Base-by-base conservation (phyloP, 2,113 vertebrate genomes). In the Ariopsis seemanni region DNA sequence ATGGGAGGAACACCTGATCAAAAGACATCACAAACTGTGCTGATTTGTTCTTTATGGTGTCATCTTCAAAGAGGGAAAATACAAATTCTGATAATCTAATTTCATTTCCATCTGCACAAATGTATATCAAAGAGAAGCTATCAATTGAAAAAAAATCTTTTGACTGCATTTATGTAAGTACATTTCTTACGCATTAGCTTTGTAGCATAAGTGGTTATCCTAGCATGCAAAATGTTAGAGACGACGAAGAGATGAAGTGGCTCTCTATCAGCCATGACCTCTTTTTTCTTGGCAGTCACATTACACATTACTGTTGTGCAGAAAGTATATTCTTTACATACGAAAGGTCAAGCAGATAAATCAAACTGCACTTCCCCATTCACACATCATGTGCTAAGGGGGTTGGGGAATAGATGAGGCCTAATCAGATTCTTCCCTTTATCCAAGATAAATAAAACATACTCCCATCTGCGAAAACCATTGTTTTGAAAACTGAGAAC, bases 331-430 rank as follows among this genome's bases (percentile, higher is more conserved):
- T 92, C 92, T 95, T 95, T 94, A 94, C 95, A 95, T 95, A 94
- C 92, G 91, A 95, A 96, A 96, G 95, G 95, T 95, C 94, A 94
- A 91, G 90, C 86, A 94, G 93, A 95, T 95, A 95, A 94, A 95
- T 96, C 95, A 94, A 92, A 91, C 92, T 92, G 91, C 62, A 82
- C 91, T 91, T 91, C 86, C 53, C 90, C 93, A 94, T 92, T 93
- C 18, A 72, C 95, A 95, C 93, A 96, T 96, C 94, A 94, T 91
- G 4, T 89, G 87, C 84, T 88, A 87, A 85, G 89, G 91, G 91
- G 94, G 92, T 91, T 92, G 89, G 92, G 92, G 82, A 79, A 92
- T 92, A 91, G 27, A 91, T 90, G 82, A 87, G 91, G 90, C 87
- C 91, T 91, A 93, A 94, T 95, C 94, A 93, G 92, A 94, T 89